Percentiles rank a stretch among this genome's conserved stretches.
phyloP scores from a whole-genome alignment of 2,113 vertebrate species.

The Himantopus leucocephalus region DNA sequence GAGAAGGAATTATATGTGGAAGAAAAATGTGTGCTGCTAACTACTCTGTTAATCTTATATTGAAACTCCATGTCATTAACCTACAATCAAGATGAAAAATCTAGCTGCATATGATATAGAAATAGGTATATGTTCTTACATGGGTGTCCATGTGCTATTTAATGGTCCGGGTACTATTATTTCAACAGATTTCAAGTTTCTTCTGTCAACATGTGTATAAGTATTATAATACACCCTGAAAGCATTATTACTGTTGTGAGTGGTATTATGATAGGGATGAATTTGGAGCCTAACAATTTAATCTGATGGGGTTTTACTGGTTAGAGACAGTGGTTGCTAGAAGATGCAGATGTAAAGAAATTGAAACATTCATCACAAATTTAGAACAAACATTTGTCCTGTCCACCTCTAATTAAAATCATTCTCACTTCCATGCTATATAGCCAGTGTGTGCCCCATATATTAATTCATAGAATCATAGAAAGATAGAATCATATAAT shows the following conservation, averaged over 20 bases:
- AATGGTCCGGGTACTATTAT: not conserved
- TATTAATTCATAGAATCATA: not conserved
- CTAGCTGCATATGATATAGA: not conserved
- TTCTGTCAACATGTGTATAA: not conserved
- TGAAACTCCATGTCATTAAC: not conserved
- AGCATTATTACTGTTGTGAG: not conserved
- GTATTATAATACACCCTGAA: not conserved
- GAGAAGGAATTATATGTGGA: not conserved
- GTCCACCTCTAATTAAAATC: not conserved
- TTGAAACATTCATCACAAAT: not conserved
- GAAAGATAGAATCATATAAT: not conserved
- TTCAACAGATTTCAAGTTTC: not conserved
- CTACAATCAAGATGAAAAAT: not conserved
- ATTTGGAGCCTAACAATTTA: not conserved
- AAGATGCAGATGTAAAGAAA: not conserved
- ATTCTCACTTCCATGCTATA: not conserved
- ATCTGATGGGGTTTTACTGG: not conserved
- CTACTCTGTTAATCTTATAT: not conserved
- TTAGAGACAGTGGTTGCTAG: not conserved
- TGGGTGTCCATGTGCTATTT: not conserved
- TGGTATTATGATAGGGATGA: not conserved
- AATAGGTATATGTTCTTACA: not conserved
- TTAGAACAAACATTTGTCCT: not conserved
- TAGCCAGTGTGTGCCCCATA: not conserved
- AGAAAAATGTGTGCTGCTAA: not conserved